These are phyloP conservation scores for Hippocampus kuda DNA, from an alignment of 2,797 vertebrate species.

Conservation along the genomic window DNA sequence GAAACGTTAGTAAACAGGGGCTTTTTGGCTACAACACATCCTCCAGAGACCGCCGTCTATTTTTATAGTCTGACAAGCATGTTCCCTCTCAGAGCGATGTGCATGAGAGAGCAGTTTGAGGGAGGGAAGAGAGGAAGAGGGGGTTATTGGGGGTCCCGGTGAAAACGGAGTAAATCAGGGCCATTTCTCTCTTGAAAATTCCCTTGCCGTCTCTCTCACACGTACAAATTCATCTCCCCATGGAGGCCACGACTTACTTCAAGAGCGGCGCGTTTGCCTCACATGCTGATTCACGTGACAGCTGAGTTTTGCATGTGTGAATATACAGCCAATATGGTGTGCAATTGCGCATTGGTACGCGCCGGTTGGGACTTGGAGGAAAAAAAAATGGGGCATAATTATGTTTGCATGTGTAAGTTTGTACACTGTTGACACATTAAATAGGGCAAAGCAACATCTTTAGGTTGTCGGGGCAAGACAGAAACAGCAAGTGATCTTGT, in stretches of 20 bases:
- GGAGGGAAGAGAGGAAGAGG: background rate
- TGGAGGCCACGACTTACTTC: conserved; percentile 50
- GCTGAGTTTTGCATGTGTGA: conserved; percentile 3
- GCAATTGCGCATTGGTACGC: conserved; percentile 22
- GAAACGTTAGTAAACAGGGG: conserved; percentile 35
- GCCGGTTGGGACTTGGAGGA: conserved; percentile 19
- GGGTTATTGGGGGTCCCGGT: conserved; percentile 19
- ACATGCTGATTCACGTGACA: conserved; percentile 50
- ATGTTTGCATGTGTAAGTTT: conserved; percentile 16
- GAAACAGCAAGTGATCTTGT: conserved; percentile 33
- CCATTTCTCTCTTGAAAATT: conserved; percentile 27
- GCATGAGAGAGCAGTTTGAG: conserved; percentile 15
- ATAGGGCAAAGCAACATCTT: conserved; percentile 26
- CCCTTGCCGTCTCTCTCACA: conserved; percentile 10
- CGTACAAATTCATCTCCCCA: conserved; percentile 35
- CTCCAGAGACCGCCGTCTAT: conserved; percentile 51
- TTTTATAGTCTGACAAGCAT: conserved; percentile 43
- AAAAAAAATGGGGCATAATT: background rate
- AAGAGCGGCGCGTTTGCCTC: conserved; percentile 48
- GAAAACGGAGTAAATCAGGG: conserved; percentile 46
- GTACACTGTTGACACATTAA: conserved; percentile 30
- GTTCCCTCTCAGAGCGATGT: conserved; percentile 35
- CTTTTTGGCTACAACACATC: conserved; percentile 28
- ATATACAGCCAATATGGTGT: conserved; percentile 8
- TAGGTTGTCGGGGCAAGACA: conserved; percentile 35